Conservation (phyloP, 2,888 invertebrate genomes). For the Xylota segnis region DNA sequence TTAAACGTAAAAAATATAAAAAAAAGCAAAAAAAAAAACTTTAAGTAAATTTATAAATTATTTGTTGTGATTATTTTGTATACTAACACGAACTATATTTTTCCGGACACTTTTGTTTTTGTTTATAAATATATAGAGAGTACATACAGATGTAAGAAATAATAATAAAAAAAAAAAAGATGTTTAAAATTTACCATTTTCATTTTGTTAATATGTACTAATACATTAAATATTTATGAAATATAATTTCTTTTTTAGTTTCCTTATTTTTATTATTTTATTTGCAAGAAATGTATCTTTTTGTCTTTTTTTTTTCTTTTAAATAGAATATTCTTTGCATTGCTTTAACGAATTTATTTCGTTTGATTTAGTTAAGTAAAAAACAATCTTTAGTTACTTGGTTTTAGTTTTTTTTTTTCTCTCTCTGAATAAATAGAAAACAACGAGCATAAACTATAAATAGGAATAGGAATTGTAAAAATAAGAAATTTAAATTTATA, state of each 20-base stretch:
- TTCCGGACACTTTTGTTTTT: conserved; percentile 34
- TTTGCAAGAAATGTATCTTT: conserved; percentile 68
- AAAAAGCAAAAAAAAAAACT: conserved; percentile 8
- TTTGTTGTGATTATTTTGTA: conserved; percentile 72
- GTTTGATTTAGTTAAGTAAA: conserved; percentile 58
- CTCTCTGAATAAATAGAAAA: conserved; percentile 25
- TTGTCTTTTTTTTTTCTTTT: too few relatives aligned
- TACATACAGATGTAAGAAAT: conserved; percentile 10
- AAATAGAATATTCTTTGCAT: conserved; percentile 60
- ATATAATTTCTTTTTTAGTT: conserved; percentile 45
- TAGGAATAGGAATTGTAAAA: conserved; percentile 55
- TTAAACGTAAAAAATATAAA: conserved; percentile 9
- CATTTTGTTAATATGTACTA: conserved; percentile 71
- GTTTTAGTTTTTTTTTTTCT: conserved; percentile 32
- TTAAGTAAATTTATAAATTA: conserved; percentile 33
- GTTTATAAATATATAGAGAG: conserved; percentile 25
- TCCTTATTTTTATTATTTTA: conserved; percentile 25
- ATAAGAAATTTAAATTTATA: conserved; percentile 41
- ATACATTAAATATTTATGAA: conserved; percentile 59
- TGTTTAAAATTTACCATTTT: conserved; percentile 43
- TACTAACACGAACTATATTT: conserved; percentile 58
- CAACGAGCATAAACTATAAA: conserved; percentile 32
- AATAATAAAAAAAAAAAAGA: conserved; percentile 18
- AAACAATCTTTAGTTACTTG: conserved; percentile 49
- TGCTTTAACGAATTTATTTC: conserved; percentile 48